These are phyloP conservation scores for Heliconius ismenius DNA, from an alignment of 2,888 invertebrate genomes.

Conservation along the genomic window DNA sequence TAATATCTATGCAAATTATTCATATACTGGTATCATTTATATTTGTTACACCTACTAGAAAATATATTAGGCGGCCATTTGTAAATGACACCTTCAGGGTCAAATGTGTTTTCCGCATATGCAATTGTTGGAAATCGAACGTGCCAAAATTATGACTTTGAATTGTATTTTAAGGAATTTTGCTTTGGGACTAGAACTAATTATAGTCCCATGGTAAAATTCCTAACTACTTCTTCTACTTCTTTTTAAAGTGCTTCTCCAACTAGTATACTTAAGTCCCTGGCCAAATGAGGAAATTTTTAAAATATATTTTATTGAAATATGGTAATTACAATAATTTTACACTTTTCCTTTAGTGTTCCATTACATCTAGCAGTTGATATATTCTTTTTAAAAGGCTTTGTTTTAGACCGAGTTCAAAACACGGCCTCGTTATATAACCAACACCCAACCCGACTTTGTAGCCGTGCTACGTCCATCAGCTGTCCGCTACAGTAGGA, in stretches of 20 bases:
- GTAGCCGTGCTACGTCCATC: constrained; percentile 28
- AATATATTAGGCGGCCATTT: not conserved
- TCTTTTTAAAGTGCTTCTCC: not conserved
- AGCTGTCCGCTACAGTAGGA: constrained; percentile 32
- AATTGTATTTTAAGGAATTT: not conserved
- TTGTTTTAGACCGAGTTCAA: constrained; percentile 15
- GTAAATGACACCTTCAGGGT: constrained; percentile 20
- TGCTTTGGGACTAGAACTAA: not conserved
- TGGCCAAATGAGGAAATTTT: no score
- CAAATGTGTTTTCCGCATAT: constrained; percentile 11
- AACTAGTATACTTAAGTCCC: no score
- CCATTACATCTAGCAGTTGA: not conserved
- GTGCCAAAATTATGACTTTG: constrained; percentile 1
- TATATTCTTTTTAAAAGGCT: not conserved
- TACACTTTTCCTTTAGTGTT: not conserved
- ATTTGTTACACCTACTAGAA: not conserved
- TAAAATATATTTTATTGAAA: no score
- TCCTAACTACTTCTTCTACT: no score
- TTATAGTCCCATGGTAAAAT: no score
- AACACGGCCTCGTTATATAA: constrained; percentile 21
- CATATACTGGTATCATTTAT: constrained; percentile 18
- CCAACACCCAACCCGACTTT: constrained; percentile 10
- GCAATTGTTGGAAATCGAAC: not conserved
- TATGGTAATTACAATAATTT: not conserved
- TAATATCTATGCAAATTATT: constrained; percentile 39